A percentile compares a stretch with the other conserved stretches of the same genome.
Evolutionary conservation across 2,888 invertebrate species (phyloP).

Genomic region (Tachina fera): DNA sequence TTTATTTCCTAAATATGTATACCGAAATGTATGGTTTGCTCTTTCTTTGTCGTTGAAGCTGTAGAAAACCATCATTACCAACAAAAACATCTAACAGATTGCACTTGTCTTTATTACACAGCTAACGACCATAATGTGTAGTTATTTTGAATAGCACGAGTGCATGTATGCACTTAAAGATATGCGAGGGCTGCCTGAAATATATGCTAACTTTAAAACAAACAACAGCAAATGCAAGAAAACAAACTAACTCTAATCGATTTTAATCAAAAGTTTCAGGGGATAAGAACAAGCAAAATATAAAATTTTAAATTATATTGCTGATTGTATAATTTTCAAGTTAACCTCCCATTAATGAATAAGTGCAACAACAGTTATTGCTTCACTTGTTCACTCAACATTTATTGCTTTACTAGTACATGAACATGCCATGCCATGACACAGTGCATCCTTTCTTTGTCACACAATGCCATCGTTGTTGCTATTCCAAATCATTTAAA

Average conservation of each 20-base stretch:
- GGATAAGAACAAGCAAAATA: too few species aligned
- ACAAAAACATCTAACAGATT: conserved; percentile 37
- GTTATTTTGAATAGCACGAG: not conserved
- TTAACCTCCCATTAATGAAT: not conserved
- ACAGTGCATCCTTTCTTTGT: not conserved
- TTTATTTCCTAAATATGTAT: too few species aligned
- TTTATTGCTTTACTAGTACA: conserved; percentile 9
- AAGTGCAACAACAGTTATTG: conserved; percentile 12
- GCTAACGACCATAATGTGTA: not conserved
- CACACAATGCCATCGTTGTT: not conserved
- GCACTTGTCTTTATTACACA: conserved; percentile 12
- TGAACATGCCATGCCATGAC: not conserved
- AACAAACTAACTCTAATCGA: too few species aligned
- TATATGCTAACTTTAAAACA: too few species aligned
- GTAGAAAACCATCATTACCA: not conserved
- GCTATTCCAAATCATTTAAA: not conserved
- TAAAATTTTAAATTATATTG: too few species aligned
- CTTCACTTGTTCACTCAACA: conserved; percentile 8
- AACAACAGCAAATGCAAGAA: too few species aligned
- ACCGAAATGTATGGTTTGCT: too few species aligned
- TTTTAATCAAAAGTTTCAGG: not conserved
- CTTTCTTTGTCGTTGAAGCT: not conserved
- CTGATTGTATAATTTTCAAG: not conserved
- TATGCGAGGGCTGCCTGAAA: not conserved
- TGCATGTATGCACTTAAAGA: not conserved